These are phyloP conservation scores for Chrysocyon brachyurus DNA, from an alignment of 2,797 vertebrate genomes.

Conservation along the genomic window DNA sequence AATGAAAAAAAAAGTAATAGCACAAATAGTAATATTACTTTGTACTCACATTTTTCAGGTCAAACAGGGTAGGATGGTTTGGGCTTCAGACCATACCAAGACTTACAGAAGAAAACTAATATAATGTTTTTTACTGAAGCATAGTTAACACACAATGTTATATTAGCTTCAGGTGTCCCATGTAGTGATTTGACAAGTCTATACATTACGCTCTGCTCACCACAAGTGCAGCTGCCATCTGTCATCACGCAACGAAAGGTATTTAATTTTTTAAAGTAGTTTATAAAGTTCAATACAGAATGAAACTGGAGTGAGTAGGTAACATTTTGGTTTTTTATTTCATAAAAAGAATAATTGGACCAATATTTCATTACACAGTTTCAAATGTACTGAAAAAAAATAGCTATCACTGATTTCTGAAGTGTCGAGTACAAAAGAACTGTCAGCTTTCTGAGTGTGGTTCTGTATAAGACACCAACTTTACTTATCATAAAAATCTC, in stretches of 20 bases:
- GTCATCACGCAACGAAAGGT: neutral
- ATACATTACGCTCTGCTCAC: neutral
- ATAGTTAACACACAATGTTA: neutral
- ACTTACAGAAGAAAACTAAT: neutral
- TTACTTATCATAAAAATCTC: neutral
- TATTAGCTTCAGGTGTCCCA: neutral
- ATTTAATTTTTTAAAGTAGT: neutral
- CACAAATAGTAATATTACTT: neutral
- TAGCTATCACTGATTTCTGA: neutral
- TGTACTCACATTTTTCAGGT: neutral
- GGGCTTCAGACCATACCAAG: neutral
- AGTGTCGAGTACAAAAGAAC: neutral
- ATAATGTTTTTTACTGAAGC: neutral
- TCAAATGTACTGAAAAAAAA: neutral
- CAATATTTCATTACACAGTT: neutral
- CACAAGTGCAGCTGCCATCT: neutral
- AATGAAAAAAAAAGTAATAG: neutral
- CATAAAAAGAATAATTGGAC: neutral
- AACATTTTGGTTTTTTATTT: neutral
- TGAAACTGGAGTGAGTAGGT: neutral
- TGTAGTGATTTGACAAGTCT: neutral
- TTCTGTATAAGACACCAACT: neutral
- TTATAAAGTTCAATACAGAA: constrained; percentile 25
- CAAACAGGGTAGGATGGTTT: neutral
- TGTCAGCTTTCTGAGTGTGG: neutral